phyloP scores from a whole-genome alignment of 92 coral and sea anemone species.

The Phenganax stokvisi region DNA sequence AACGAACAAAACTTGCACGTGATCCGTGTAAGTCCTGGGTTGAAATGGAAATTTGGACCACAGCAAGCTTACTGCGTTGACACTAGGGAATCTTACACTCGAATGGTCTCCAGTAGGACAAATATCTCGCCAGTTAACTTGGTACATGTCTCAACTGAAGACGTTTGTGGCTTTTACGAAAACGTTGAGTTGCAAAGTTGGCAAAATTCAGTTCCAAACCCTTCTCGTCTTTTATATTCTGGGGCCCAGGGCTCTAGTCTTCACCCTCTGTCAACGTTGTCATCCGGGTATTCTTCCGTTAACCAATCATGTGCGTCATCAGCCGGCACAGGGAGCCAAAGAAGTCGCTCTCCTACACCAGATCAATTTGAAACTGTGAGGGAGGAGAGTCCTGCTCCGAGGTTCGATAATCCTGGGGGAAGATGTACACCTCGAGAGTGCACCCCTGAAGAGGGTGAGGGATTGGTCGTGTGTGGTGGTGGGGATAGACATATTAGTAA shows the following conservation, averaged over 20 bases:
- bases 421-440: slow-evolving; percentile 17
- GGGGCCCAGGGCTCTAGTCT: neutral
- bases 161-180: slow-evolving; percentile 1
- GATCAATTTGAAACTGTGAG: slow-evolving; percentile 65
- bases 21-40: neutral
- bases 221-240: slow-evolving; percentile 4
- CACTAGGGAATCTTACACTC: neutral
- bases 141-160: neutral
- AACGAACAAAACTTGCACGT: neutral
- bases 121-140: neutral
- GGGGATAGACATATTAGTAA: neutral
- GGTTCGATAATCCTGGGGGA: slow-evolving; percentile 24
- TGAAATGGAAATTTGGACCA: slow-evolving; percentile 30
- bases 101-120: neutral
- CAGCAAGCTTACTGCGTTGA: slow-evolving; percentile 4
- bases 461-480: neutral
- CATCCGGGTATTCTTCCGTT: slow-evolving; percentile 90
- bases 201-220: slow-evolving; percentile 4
- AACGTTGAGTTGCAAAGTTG: neutral
- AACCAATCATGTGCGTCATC: slow-evolving; percentile 94
- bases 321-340: slow-evolving; percentile 72
- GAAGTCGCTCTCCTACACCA: slow-evolving; percentile 92
- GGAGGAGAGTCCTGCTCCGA: slow-evolving; percentile 42
- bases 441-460: neutral
- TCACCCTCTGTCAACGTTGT: slow-evolving; percentile 60